A percentile compares a stretch with the other conserved stretches of the same genome.
phyloP scores from a whole-genome alignment of 1,140 invertebrate species.

The Ptiloglossa arizonensis region DNA sequence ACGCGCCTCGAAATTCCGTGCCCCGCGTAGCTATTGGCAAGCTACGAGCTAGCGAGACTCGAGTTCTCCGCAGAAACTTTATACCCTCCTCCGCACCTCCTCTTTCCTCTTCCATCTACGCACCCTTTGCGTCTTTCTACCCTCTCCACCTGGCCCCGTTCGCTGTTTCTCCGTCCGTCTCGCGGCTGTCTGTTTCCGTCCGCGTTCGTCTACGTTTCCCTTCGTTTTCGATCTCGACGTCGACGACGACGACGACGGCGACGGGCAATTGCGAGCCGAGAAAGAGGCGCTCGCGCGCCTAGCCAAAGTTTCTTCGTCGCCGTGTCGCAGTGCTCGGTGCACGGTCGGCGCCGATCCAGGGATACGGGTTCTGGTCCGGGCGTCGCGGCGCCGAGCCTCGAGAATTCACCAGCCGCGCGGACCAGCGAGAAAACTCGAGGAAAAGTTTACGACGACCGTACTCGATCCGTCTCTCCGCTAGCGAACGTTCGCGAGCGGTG shows the following conservation, averaged over 20 bases:
- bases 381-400: background rate
- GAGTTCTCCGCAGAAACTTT: slow-evolving; percentile 53
- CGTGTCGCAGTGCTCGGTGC: too few species aligned
- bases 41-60: slow-evolving; percentile 48
- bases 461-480: too few species aligned
- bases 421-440: too few species aligned
- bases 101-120: too few species aligned
- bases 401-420: slow-evolving; percentile 8
- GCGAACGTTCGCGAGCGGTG: too few species aligned
- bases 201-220: background rate
- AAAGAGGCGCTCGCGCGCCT: too few species aligned
- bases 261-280: background rate
- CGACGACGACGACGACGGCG: too few species aligned
- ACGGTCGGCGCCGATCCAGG: too few species aligned
- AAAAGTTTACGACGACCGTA: too few species aligned
- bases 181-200: slow-evolving; percentile 5
- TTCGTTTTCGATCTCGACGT: slow-evolving; percentile 7
- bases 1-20: slow-evolving; percentile 68
- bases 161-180: slow-evolving; percentile 5
- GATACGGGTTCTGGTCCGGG: too few species aligned
- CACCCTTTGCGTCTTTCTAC: background rate
- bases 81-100: background rate
- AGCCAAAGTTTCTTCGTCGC: background rate
- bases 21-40: slow-evolving; percentile 60
- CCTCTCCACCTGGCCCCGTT: background rate